Conservation (phyloP, 2,888 invertebrate species). For the Hemicrepidius hirtus region DNA sequence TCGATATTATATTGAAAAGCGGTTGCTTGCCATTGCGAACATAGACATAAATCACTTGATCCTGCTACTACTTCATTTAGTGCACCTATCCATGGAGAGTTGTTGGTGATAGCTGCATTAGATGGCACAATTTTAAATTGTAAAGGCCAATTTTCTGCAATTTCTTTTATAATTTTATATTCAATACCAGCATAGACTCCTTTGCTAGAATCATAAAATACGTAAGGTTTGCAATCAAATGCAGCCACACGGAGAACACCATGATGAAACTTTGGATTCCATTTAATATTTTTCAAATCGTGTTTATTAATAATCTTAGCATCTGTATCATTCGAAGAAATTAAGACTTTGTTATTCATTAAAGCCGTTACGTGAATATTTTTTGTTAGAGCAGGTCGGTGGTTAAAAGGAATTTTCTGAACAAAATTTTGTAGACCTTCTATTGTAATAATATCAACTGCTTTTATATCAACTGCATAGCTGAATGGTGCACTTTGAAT, state of each 20-base stretch:
- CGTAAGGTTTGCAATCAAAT: background rate
- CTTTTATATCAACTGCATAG: background rate
- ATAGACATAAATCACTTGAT: background rate
- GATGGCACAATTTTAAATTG: constrained; percentile 16
- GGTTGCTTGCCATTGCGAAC: background rate
- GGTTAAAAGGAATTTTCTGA: background rate
- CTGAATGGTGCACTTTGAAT: background rate
- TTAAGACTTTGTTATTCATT: background rate
- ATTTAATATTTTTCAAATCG: background rate
- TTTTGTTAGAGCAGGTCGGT: no score
- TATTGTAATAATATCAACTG: background rate
- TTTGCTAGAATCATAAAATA: background rate
- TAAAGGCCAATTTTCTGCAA: constrained; percentile 18
- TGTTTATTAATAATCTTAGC: background rate
- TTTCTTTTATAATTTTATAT: constrained; percentile 23
- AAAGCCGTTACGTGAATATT: background rate
- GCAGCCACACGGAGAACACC: no score
- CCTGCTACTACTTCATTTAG: background rate
- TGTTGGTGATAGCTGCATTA: no score
- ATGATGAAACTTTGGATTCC: constrained; percentile 15
- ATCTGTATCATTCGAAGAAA: background rate
- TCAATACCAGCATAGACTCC: constrained; percentile 30
- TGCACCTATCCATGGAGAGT: background rate
- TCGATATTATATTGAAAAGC: background rate
- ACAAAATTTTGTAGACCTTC: background rate